Percentiles rank a stretch among this genome's conserved stretches.
Conservation (phyloP, 1,140 invertebrate species). For the Sycophila sp. region DNA sequence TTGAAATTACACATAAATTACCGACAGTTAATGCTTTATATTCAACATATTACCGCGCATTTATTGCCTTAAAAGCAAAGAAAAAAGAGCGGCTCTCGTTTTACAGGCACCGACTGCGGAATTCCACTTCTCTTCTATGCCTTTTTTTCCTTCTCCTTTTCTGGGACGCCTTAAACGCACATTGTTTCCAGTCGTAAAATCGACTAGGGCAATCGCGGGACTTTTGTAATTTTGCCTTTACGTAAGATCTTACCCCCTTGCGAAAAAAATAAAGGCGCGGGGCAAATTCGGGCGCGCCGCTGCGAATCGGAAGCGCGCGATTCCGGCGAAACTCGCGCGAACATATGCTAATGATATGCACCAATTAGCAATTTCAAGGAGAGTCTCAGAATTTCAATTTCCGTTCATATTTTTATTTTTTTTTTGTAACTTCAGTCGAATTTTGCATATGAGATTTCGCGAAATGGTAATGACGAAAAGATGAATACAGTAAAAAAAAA, state of each 20-base stretch:
- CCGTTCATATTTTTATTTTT: no score
- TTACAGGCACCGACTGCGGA: slow-evolving; percentile 11
- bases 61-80: no score
- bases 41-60: no score
- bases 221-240: slow-evolving; percentile 20
- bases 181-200: slow-evolving; percentile 30
- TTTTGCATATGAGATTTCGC: no score
- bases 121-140: background rate
- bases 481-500: background rate
- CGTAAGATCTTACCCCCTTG: slow-evolving; percentile 11
- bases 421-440: no score
- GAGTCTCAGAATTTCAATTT: no score
- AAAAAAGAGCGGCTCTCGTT: background rate
- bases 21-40: no score
- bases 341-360: slow-evolving; percentile 4
- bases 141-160: background rate
- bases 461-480: background rate
- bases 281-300: background rate
- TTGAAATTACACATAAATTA: no score
- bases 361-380: slow-evolving; percentile 5
- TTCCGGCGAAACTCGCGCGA: background rate
- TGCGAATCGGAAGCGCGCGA: background rate
- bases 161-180: slow-evolving; percentile 1
- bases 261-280: slow-evolving; percentile 7
- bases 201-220: background rate